Evolutionary conservation across 2,113 vertebrate species (phyloP).

Genomic region (Chitala chitala): DNA sequence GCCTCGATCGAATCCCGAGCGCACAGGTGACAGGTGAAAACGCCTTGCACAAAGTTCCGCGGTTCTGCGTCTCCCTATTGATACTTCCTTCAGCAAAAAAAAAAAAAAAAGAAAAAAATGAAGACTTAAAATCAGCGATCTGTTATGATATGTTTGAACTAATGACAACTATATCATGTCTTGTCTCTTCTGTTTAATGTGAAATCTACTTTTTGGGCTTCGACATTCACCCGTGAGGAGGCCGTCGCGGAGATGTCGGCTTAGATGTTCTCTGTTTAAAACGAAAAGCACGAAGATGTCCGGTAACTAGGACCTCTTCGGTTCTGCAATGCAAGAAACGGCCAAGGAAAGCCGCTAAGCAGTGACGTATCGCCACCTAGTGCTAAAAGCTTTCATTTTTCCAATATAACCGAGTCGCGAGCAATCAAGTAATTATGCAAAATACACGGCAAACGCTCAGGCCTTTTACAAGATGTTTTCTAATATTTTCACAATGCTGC

Average conservation of each 20-base stretch:
- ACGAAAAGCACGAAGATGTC: neutral
- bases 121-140: slow-evolving; percentile 4
- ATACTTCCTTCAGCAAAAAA: neutral
- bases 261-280: neutral
- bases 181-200: neutral
- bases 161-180: neutral
- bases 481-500: neutral
- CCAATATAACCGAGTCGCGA: neutral
- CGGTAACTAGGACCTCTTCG: neutral
- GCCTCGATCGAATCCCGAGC: neutral
- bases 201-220: neutral
- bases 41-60: slow-evolving; percentile 18
- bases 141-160: neutral
- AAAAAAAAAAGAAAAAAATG: neutral
- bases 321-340: neutral
- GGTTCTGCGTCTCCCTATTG: neutral
- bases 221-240: neutral
- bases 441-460: neutral
- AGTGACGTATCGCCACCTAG: slow-evolving; percentile 22
- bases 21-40: slow-evolving; percentile 4
- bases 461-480: neutral
- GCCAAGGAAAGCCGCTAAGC: neutral
- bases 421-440: neutral
- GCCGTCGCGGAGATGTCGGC: neutral
- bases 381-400: neutral